Conservation (phyloP, 2,113 vertebrate species). For the Alectura lathami region DNA sequence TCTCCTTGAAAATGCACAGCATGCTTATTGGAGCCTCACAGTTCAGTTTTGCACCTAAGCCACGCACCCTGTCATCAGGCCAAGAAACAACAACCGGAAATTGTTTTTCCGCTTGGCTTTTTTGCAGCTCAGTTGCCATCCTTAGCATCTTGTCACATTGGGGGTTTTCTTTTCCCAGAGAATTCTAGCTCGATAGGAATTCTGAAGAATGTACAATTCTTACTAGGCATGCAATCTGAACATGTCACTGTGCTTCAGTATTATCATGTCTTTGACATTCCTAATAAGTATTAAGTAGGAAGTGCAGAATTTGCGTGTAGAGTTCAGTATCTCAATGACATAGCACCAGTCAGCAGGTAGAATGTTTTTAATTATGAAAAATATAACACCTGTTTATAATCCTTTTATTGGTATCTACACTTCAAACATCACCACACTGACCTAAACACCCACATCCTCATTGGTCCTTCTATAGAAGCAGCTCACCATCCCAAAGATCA, state of each 20-base stretch:
- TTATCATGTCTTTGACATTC: not conserved
- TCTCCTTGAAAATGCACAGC: not conserved
- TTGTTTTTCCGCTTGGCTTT: not conserved
- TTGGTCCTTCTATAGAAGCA: not conserved
- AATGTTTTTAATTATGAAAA: not conserved
- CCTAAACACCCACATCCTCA: not conserved
- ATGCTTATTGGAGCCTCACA: not conserved
- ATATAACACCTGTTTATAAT: not conserved
- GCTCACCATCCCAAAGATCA: not conserved
- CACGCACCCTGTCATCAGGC: not conserved
- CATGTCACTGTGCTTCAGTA: not conserved
- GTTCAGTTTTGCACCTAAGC: not conserved
- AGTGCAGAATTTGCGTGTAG: not conserved
- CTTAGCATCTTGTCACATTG: not conserved
- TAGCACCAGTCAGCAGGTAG: not conserved
- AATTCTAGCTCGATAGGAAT: not conserved
- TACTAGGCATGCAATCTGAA: not conserved
- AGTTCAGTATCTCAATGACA: not conserved
- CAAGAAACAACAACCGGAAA: not conserved
- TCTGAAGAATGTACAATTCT: not conserved
- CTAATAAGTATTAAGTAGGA: conserved; percentile 4
- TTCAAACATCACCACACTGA: not conserved
- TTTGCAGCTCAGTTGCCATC: not conserved
- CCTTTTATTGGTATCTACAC: not conserved
- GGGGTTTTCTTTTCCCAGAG: not conserved